Percentiles rank a stretch among this genome's conserved stretches.
Evolutionary conservation across 2,113 vertebrate genomes (phyloP).

Genomic region (Turnix velox): DNA sequence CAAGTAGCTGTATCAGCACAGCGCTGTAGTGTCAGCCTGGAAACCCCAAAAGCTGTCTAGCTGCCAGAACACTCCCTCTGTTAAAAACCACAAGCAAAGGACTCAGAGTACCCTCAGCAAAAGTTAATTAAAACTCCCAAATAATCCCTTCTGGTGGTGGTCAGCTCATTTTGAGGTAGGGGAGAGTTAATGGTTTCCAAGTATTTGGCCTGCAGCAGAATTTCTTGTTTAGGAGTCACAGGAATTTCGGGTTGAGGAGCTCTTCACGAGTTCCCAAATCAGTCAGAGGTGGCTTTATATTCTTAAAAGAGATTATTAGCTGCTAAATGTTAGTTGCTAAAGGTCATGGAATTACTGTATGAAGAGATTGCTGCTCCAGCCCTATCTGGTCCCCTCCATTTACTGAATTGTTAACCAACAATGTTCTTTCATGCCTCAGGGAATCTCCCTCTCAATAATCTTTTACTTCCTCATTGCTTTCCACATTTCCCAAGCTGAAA

Average conservation of each 20-base stretch:
- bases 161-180: background rate
- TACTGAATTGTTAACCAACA: background rate
- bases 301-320: background rate
- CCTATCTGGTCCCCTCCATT: background rate
- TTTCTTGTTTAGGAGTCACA: too few relatives aligned
- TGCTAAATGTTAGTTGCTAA: constrained; percentile 16
- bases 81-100: constrained; percentile 12
- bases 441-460: background rate
- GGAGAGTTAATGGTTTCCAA: background rate
- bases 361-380: background rate
- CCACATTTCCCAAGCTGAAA: constrained; percentile 14
- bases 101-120: background rate
- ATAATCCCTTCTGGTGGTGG: background rate
- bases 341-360: background rate
- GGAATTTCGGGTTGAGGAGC: background rate
- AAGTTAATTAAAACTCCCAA: constrained; percentile 32
- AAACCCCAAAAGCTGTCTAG: background rate
- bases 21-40: background rate
- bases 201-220: background rate
- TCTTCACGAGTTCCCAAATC: background rate
- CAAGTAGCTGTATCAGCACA: background rate
- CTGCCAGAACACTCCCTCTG: background rate
- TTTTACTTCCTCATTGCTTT: background rate
- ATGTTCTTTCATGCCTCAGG: background rate
- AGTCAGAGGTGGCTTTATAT: background rate